Base-by-base conservation (phyloP, 2,797 vertebrate genomes). In the Danio kyathit region DNA sequence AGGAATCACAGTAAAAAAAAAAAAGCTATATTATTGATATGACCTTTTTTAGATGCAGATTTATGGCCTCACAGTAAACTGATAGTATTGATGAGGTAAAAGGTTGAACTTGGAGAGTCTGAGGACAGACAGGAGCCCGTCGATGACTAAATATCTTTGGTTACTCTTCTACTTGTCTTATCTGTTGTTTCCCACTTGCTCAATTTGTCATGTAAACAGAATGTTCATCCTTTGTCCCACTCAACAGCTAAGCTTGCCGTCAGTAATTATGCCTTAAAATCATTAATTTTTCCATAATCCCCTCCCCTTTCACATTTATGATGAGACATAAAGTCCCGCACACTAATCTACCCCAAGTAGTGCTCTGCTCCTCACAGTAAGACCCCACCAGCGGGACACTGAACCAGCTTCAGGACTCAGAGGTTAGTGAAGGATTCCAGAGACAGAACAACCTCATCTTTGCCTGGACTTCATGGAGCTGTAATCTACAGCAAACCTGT, bases 401-500 rank as follows among this genome's bases (percentile, higher is more conserved):
- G 76, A 65, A 72, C 14, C 66, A 86, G 65, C 54, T 82, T 83
- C 72, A 52, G 43, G 38, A 49, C 65, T 48, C 44, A 43, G 57
- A 40, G 64, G 59, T 41, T 60, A 69, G 21, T 41, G 40, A 38
- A 65, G 49, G 29, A 77, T 66, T 66, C 72, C 43, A 49, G 49
- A 51, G 11, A 11, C 43, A 19, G 19, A 21, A 51, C 60, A 46
- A 43, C 7, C 61, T 74, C 83, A 82, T 82, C 77, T n/a, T 66
- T 81, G 84, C 84, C 79, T 11, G 12, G 72, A 75, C 67, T 57
- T 29, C 40, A 67, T 61, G 78, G 44, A 71, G 48, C 63, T 83
- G 79, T 89, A 86, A 90, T 91, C 87, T 90, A 83, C 83, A 86
- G 74, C 84, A 69, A 57, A 61, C 60, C 7, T 66, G 29, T 29